Evolutionary conservation across 2,797 vertebrate genomes (phyloP), one percentile per base, ranked within the genome.

Genomic region (Sebastes reedi): DNA sequence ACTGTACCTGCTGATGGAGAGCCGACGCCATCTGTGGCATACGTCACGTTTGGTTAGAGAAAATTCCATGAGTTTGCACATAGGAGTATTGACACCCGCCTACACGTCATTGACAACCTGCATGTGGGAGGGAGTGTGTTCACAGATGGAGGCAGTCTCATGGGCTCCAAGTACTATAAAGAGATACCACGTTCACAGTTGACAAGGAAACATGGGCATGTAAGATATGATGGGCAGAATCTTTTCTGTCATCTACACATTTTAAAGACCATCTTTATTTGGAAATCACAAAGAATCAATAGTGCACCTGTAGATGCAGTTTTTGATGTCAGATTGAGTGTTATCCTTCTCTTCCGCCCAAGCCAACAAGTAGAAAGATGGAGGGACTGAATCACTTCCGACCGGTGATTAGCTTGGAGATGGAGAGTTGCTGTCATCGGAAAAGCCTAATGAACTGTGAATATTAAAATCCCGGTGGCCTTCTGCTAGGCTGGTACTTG

Each of bases 41-140:
- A 86, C 75, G 77, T 88, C 80, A 82, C 54, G 22, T 86, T 89
- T 76, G 29, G 5, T 81, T 61, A 36, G 55, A 84, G 56, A 79
- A 75, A 67, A 71, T 72, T 74, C 34, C 75, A 62, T 76, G 32
- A 62, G 60, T 82, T 80, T 59, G 50, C 69, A 52, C 29, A 30
- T 52, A 60, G 60, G 60, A 54, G 46, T 65, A 73, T 22, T 81
- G 58, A 77, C 87, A 82, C 80, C 79, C 72, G 56, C 88, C 87
- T 84, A 46, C 42, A 46, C 42, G 16, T 29, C 68, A 61, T 54
- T 84, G 82, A 86, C 83, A 71, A 85, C 64, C 72, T 67, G 77
- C 77, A 54, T 67, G 87, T 91, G 81, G 81, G 92, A 88, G 67
- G 82, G 66, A 86, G 79, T 68, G 79, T 72, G 77, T 82, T 87